Percentiles rank a stretch among this genome's conserved stretches.
Conservation (phyloP, 1,140 invertebrate species). For the Ceratitis capitata region DNA sequence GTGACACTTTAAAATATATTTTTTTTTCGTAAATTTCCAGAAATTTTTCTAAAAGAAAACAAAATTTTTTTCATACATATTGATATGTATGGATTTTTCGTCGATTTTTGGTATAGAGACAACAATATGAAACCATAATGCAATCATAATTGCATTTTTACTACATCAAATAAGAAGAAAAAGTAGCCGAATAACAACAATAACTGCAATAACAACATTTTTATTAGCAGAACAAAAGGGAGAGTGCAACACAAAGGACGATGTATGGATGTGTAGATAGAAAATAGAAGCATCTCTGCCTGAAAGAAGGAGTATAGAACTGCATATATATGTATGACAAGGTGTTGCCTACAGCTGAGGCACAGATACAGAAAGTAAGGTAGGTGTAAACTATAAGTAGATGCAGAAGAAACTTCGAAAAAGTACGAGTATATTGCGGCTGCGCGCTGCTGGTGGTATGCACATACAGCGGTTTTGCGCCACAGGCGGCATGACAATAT, state of each 20-base stretch:
- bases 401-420: background rate
- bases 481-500: constrained; percentile 9
- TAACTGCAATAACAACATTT: constrained; percentile 22
- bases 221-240: background rate
- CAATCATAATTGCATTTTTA: constrained; percentile 44
- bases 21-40: background rate
- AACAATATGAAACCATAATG: constrained; percentile 40
- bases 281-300: too few relatives aligned
- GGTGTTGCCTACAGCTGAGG: background rate
- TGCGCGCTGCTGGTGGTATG: background rate
- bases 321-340: background rate
- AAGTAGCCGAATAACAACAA: background rate
- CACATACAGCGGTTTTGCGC: constrained; percentile 16
- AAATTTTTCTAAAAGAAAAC: background rate
- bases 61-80: background rate
- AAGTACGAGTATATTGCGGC: background rate
- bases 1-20: background rate
- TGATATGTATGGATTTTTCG: background rate
- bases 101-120: background rate
- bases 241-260: background rate
- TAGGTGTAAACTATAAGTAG: background rate
- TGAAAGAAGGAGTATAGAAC: too few relatives aligned
- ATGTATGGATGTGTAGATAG: too few relatives aligned
- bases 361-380: background rate
- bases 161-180: background rate